Percentiles rank a stretch among this genome's conserved stretches.
Conservation (phyloP, 2,113 vertebrate species). For the Campylomormyrus numenius region DNA sequence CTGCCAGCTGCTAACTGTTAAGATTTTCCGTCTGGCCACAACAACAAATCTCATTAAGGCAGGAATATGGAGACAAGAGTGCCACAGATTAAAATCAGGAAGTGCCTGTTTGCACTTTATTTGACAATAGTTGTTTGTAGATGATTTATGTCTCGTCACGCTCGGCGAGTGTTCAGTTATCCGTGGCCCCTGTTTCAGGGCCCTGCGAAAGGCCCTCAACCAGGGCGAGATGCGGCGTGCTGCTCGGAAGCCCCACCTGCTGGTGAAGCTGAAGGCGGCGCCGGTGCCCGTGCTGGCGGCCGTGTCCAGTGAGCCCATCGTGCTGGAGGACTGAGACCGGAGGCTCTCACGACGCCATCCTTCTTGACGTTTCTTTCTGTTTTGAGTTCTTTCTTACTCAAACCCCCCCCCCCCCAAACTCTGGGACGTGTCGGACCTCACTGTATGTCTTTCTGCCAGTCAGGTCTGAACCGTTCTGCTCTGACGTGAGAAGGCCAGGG, state of each 20-base stretch:
- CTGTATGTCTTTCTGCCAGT: not conserved
- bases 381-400: not conserved
- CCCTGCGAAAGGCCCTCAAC: conserved; percentile 81
- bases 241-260: conserved; percentile 77
- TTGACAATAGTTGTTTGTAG: not conserved
- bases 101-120: not conserved
- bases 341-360: not conserved
- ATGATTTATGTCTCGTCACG: not conserved
- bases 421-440: not conserved
- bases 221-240: conserved; percentile 82
- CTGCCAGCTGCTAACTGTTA: not conserved
- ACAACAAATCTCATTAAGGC: not conserved
- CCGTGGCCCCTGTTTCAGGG: conserved; percentile 48
- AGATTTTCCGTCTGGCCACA: not conserved
- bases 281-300: conserved; percentile 52
- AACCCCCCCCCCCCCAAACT: not conserved
- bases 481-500: not conserved
- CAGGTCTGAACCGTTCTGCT: not conserved
- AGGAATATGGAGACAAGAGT: not conserved
- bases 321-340: conserved; percentile 76
- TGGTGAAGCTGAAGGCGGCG: conserved; percentile 71
- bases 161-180: too few species aligned
- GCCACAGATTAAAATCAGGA: not conserved
- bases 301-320: conserved; percentile 75
- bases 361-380: not conserved